A percentile compares a stretch with the other conserved stretches of the same genome.
phyloP scores from a whole-genome alignment of 1,140 invertebrate species.

The Lutraria rhynchaena region DNA sequence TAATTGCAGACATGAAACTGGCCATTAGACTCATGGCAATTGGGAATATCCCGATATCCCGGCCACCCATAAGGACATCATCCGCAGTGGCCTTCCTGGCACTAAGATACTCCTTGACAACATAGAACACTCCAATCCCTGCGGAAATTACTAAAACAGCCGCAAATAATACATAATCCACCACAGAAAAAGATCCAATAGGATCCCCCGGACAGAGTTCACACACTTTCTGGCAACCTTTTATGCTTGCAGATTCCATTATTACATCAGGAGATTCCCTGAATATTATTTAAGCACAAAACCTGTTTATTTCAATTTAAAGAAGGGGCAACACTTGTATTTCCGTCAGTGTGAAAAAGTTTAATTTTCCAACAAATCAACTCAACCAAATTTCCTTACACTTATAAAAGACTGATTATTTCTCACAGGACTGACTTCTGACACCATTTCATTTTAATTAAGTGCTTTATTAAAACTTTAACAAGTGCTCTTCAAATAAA shows the following conservation, averaged over 20 bases:
- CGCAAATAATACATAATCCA: constrained; percentile 80
- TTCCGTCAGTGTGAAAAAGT: neutral
- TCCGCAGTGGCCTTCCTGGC: constrained; percentile 92
- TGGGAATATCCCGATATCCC: constrained; percentile 86
- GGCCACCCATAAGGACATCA: constrained; percentile 90
- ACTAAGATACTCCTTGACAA: constrained; percentile 86
- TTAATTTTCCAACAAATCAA: neutral
- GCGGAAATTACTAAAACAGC: constrained; percentile 76
- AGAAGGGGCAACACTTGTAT: neutral
- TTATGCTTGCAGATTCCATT: neutral
- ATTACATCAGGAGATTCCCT: neutral
- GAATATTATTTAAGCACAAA: neutral
- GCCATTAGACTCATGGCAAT: constrained; percentile 77
- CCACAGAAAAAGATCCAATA: constrained; percentile 68
- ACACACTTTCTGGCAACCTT: constrained; percentile 65
- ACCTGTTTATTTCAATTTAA: neutral
- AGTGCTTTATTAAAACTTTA: neutral
- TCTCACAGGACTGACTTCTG: neutral
- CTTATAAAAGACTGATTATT: neutral
- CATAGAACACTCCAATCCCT: constrained; percentile 88
- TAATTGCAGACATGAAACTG: constrained; percentile 94
- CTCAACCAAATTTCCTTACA: neutral
- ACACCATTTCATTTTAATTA: neutral
- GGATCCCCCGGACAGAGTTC: constrained; percentile 66
- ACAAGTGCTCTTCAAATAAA: neutral